phyloP scores from a whole-genome alignment of 1,140 invertebrate genomes.

The Drosophila hydei region DNA sequence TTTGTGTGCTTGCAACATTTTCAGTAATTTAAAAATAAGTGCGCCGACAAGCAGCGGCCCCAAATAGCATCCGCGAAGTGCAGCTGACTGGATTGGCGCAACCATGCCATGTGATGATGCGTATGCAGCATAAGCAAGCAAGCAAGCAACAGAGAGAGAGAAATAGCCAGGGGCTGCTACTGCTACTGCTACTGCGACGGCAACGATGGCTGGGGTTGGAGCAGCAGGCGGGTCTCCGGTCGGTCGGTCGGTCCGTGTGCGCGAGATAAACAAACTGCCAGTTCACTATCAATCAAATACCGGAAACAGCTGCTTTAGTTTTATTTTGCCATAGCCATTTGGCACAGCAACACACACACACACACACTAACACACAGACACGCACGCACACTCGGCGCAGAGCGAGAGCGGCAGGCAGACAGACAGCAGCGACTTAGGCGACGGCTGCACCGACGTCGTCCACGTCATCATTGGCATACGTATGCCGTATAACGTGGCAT shows the following conservation, averaged over 20 bases:
- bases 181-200: conserved; percentile 14
- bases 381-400: not conserved
- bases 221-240: conserved; percentile 47
- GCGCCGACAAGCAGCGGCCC: conserved; percentile 73
- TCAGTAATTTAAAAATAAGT: conserved; percentile 82
- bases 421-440: conserved; percentile 43
- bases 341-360: conserved; percentile 66
- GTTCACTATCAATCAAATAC: conserved; percentile 84
- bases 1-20: conserved; percentile 77
- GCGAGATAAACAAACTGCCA: conserved; percentile 84
- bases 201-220: conserved; percentile 25
- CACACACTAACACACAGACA: conserved; percentile 22
- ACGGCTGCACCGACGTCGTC: conserved; percentile 40
- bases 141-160: conserved; percentile 12
- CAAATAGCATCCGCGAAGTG: conserved; percentile 81
- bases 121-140: conserved; percentile 28
- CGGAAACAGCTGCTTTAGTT: conserved; percentile 84
- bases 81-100: conserved; percentile 49
- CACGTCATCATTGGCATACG: conserved; percentile 42
- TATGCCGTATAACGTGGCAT: conserved; percentile 22
- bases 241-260: conserved; percentile 50
- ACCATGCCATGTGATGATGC: conserved; percentile 45
- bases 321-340: conserved; percentile 81
- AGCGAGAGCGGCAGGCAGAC: conserved; percentile 11
- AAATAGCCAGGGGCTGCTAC: conserved; percentile 9